Evolutionary conservation across 2,797 vertebrate species (phyloP), one percentile per base, ranked within the genome.

Genomic region (Paedocypris micromegethes): DNA sequence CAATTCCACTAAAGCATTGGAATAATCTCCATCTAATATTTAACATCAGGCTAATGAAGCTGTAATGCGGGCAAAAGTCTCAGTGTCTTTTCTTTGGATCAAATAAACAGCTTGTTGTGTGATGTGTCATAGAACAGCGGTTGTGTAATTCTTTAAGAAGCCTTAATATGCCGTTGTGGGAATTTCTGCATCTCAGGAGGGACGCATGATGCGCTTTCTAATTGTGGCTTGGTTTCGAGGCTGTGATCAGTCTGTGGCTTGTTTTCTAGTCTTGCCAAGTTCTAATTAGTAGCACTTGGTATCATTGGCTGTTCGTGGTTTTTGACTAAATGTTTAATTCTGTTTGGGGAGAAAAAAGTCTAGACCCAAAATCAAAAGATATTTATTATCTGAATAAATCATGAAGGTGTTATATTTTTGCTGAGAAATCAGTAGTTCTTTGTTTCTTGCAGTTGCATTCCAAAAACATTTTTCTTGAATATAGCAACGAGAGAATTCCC

Each of bases 1-100:
- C 76, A 80, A 87, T 82, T 86, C 54, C 73, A 75, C 58, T 62
- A 45, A 72, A 73, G 6, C 59, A 66, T 74, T 77, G 48, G 44
- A 50, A 49, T 53, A 69, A 65, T 48, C 56, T 4, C 54, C 67
- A 64, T 45, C 62, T 43, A 56, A 53, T 51, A 55, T 52, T 76
- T 53, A 9, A 5, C 49, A 47, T 39, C 50, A 39, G 4, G 37
- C 4, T 62, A 23, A 45, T 53, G 41, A 38, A 50, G 41, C 2
- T 47, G 8, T 47, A 9, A 55, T 50, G n/a, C 42, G 37, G 46
- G 46, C 5, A 58, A 49, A 57, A 42, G 23, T 8, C 37, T 47
- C 54, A 66, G 45, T 49, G 4, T 23, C 52, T 64, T 2, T n/a
- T 64, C 0, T 3, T 64, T 64, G 48, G 3, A 49, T 45, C 50